Evolutionary conservation across 1,140 invertebrate genomes (phyloP).

Genomic region (Ditylenchus dipsaci): DNA sequence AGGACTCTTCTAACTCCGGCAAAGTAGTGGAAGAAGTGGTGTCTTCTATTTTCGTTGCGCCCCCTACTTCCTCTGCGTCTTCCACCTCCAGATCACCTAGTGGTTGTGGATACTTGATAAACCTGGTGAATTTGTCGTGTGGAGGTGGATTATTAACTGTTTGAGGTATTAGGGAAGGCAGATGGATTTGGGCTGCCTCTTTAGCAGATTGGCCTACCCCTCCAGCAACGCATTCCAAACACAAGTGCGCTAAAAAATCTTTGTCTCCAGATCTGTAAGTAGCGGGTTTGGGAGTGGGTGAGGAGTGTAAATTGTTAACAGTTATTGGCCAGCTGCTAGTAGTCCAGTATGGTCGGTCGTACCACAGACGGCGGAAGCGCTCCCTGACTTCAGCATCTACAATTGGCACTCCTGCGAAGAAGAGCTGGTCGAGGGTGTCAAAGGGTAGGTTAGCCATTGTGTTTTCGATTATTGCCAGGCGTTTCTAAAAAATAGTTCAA

Average conservation of each 20-base stretch:
- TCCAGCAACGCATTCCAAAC: not conserved
- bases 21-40: not conserved
- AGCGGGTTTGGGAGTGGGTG: not conserved
- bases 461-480: slow-evolving; percentile 18
- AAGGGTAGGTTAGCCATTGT: slow-evolving; percentile 28
- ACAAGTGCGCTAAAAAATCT: not conserved
- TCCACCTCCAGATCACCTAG: not conserved
- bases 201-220: not conserved
- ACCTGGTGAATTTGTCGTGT: not conserved
- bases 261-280: not conserved
- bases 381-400: slow-evolving; percentile 36
- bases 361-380: slow-evolving; percentile 33
- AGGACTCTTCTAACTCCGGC: not conserved
- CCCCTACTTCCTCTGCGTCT: not conserved
- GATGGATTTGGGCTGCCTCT: not conserved
- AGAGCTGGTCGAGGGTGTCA: slow-evolving; percentile 30
- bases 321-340: not conserved
- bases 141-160: not conserved
- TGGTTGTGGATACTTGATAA: not conserved
- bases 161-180: not conserved
- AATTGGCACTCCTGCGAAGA: slow-evolving; percentile 33
- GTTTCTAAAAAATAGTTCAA: slow-evolving; percentile 30
- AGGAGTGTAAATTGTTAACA: not conserved
- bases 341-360: not conserved
- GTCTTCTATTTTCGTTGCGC: not conserved